Conservation (phyloP, 1,140 invertebrate genomes). For the Mya arenaria region DNA sequence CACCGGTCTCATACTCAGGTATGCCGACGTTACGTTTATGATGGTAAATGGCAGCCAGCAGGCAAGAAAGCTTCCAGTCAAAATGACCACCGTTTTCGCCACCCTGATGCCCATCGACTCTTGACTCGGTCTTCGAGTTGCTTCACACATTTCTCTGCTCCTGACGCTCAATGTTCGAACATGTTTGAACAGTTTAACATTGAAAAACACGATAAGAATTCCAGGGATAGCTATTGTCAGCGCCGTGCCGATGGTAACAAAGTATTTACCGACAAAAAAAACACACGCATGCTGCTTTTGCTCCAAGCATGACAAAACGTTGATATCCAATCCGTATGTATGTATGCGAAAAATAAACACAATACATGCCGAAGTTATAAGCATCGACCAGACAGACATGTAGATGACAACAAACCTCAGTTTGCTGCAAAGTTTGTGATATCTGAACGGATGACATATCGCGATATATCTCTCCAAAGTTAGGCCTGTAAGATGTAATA, state of each 20-base stretch:
- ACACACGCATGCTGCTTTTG: neutral
- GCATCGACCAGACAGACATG: neutral
- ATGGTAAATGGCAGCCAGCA: slow-evolving; percentile 24
- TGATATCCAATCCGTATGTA: neutral
- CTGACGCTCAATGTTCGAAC: neutral
- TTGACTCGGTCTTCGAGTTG: neutral
- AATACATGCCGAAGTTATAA: neutral
- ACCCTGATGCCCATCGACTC: neutral
- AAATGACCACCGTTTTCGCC: slow-evolving; percentile 7
- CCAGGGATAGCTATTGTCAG: neutral
- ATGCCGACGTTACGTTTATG: neutral
- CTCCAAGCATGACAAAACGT: neutral
- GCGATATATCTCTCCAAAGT: slow-evolving; percentile 6
- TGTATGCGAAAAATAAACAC: neutral
- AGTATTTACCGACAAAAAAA: slow-evolving; percentile 3
- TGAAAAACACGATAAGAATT: neutral
- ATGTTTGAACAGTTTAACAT: neutral
- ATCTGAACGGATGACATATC: neutral
- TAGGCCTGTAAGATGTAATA: neutral
- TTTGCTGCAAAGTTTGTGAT: slow-evolving; percentile 4
- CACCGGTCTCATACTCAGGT: neutral
- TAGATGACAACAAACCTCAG: neutral
- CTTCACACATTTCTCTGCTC: neutral
- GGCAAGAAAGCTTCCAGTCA: neutral
- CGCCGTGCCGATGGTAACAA: neutral